These are phyloP conservation scores for Lucifuga dentata DNA, from an alignment of 2,113 vertebrate species.

Conservation along the genomic window DNA sequence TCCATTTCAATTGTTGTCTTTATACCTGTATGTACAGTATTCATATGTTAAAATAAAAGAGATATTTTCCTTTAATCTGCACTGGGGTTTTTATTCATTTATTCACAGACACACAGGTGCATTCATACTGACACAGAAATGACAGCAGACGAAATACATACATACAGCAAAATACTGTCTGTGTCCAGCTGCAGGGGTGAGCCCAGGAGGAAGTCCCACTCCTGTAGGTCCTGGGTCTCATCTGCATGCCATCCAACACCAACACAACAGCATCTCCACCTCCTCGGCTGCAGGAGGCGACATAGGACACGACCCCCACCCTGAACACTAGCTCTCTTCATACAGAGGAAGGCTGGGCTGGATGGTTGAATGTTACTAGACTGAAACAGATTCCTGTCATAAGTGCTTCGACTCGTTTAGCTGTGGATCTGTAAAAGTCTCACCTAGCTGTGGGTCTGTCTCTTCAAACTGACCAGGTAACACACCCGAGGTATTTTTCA, in stretches of 20 bases:
- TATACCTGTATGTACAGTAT: conserved; percentile 76
- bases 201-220: conserved; percentile 89
- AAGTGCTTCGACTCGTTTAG: neutral
- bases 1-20: conserved; percentile 73
- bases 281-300: conserved; percentile 88
- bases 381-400: conserved; percentile 22
- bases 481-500: too few species aligned
- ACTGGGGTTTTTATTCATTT: conserved; percentile 55
- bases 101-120: neutral
- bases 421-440: too few species aligned
- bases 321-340: conserved; percentile 77
- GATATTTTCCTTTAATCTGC: conserved; percentile 72
- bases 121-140: neutral
- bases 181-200: conserved; percentile 90
- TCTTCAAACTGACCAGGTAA: conserved; percentile 19
- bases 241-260: conserved; percentile 93
- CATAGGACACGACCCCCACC: conserved; percentile 84
- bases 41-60: conserved; percentile 73
- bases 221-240: conserved; percentile 86
- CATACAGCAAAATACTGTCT: too few species aligned
- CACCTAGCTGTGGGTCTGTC: conserved; percentile 29
- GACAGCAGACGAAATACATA: too few species aligned
- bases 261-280: conserved; percentile 96
- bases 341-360: neutral
- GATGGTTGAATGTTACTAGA: conserved; percentile 10